Conservation (phyloP, 2,797 vertebrate species). For the Artibeus jamaicensis region DNA sequence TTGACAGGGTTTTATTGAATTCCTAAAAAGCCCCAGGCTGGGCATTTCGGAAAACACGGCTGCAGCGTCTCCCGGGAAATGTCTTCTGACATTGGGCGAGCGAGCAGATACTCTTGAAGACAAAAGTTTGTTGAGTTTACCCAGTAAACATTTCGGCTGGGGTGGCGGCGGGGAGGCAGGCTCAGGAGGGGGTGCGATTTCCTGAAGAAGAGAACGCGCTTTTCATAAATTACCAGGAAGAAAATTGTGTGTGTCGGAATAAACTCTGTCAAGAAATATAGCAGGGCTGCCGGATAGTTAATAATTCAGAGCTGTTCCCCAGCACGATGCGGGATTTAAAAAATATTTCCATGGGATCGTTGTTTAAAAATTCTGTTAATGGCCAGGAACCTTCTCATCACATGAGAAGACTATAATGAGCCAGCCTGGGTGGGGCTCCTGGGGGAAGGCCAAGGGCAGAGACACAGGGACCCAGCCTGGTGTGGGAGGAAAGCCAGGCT, state of each 20-base stretch:
- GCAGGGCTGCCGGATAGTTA: neutral
- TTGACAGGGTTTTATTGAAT: constrained; percentile 4
- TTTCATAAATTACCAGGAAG: constrained; percentile 63
- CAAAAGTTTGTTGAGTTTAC: constrained; percentile 47
- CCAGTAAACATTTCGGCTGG: neutral
- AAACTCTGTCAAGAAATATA: constrained; percentile 62
- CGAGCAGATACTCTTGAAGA: neutral
- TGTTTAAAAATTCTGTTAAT: constrained; percentile 64
- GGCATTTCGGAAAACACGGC: neutral
- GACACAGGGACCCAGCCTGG: neutral
- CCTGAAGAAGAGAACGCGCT: constrained; percentile 7
- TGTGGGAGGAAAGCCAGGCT: neutral
- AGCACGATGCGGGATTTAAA: neutral
- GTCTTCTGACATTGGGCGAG: neutral
- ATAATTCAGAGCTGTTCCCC: constrained; percentile 60
- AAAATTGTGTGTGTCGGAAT: constrained; percentile 31
- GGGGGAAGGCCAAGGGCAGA: neutral
- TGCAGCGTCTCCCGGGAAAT: neutral
- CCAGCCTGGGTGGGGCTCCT: neutral
- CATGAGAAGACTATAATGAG: neutral
- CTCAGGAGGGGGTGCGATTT: constrained; percentile 5
- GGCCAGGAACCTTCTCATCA: neutral
- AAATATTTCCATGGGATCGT: constrained; percentile 62
- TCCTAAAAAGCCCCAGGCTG: neutral
- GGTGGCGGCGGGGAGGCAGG: neutral